Base-by-base conservation (phyloP, 2,797 vertebrate genomes). In the Argentina silus region DNA sequence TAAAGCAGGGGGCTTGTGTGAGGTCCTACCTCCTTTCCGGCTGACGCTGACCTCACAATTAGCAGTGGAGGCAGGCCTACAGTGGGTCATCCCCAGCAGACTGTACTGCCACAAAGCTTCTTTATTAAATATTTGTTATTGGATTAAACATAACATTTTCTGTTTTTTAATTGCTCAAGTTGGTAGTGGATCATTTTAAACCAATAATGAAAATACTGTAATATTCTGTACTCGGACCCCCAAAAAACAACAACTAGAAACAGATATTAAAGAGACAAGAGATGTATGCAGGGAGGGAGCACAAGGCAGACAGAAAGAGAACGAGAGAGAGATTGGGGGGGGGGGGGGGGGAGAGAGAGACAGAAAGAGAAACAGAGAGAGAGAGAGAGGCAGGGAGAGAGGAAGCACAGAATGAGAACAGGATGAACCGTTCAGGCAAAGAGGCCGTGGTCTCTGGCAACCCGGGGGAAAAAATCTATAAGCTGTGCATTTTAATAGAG, bases 351-450 rank as follows among this genome's bases (percentile, higher is more conserved):
- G n/a, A n/a, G n/a, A 92, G 93, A 93, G 93, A 91, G 87, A 93
- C n/a, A 93, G 93, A 72, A 48, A 68, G 93, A 94, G 92, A 91
- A 48, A 68, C 93, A 94, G 92, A 91, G 93, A 63, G 21, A 47
- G 93, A 94, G 93, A 93, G 93, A 90, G 87, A 92, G 11, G 93
- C 93, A 48, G 93, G 92, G 93, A 92, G 93, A 88, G 87, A 92
- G 36, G 92, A 92, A 42, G 60, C 23, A 14, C 14, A 55, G 50
- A 12, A 11, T 68, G 21, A 43, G 55, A 63, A 44, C 7, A 72
- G 51, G 17, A 75, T 57, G 3, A 68, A 64, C 10, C 27, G 19
- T 60, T 60, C n/a, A 17, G 42, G 7, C 7, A 63, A 89, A 90
- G 85, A 93, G 86, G 85, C 92, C 92, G 86, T 90, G 89, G 91